Evolutionary conservation across 2,888 invertebrate species (phyloP).

Genomic region (Leucoma salicis): DNA sequence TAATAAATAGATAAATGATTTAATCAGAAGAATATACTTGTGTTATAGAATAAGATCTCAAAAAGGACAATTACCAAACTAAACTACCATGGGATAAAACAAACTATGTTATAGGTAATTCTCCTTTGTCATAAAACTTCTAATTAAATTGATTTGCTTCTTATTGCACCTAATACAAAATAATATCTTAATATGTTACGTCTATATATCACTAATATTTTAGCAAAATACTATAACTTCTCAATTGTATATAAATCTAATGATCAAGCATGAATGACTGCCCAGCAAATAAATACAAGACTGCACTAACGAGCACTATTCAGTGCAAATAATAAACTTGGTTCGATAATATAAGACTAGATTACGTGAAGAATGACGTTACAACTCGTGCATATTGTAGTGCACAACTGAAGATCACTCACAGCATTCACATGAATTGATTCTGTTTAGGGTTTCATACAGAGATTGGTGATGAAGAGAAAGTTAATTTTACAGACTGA

Average conservation of each 20-base stretch:
- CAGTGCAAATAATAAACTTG: slow-evolving; percentile 51
- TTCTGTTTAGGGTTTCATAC: slow-evolving; percentile 44
- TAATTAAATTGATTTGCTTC: too few species aligned
- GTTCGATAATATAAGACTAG: slow-evolving; percentile 48
- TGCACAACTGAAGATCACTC: slow-evolving; percentile 18
- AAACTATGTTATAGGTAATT: too few species aligned
- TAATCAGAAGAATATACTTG: too few species aligned
- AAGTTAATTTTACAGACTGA: slow-evolving; percentile 24
- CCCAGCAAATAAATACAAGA: slow-evolving; percentile 60
- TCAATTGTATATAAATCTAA: slow-evolving; percentile 48
- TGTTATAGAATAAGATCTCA: too few species aligned
- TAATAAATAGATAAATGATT: too few species aligned
- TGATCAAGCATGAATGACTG: slow-evolving; percentile 67
- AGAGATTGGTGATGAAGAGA: slow-evolving; percentile 34
- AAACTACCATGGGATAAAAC: too few species aligned
- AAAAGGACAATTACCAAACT: too few species aligned
- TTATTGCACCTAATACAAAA: too few species aligned
- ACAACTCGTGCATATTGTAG: slow-evolving; percentile 29
- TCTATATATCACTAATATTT: too few species aligned
- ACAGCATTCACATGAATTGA: slow-evolving; percentile 33
- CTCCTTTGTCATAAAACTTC: too few species aligned
- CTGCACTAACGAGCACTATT: slow-evolving; percentile 73
- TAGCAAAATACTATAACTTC: slow-evolving; percentile 5
- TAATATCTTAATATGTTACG: too few species aligned
- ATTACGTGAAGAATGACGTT: slow-evolving; percentile 41